Percentiles rank a stretch among this genome's conserved stretches.
Evolutionary conservation across 2,797 vertebrate species (phyloP).

Genomic region (Diplodus sargus): DNA sequence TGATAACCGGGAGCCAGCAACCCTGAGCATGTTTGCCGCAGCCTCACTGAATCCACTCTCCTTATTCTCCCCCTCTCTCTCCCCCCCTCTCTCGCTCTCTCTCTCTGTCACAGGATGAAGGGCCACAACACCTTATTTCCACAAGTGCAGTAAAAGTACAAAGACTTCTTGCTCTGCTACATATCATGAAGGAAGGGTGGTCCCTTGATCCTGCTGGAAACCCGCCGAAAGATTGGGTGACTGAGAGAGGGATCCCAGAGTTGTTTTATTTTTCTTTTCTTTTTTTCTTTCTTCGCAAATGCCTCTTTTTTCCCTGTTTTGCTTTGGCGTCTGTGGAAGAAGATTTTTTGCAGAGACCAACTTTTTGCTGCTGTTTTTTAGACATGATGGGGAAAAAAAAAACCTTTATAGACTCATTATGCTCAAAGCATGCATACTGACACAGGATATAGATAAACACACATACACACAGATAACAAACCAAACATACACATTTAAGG

Average conservation of each 20-base stretch:
- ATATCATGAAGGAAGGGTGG: constrained; percentile 88
- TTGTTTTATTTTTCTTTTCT: constrained; percentile 58
- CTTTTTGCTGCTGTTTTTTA: constrained; percentile 91
- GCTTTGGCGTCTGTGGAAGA: constrained; percentile 84
- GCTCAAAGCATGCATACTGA: constrained; percentile 89
- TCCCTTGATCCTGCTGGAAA: constrained; percentile 86
- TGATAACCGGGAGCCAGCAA: constrained; percentile 81
- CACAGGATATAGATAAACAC: constrained; percentile 79
- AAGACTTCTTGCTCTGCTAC: constrained; percentile 94
- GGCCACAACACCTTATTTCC: constrained; percentile 90
- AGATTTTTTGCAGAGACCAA: constrained; percentile 88
- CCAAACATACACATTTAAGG: constrained; percentile 74
- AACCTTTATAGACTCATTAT: constrained; percentile 88
- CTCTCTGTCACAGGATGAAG: constrained; percentile 87
- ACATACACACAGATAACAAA: constrained; percentile 67
- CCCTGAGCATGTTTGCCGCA: constrained; percentile 78
- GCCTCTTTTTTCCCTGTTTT: constrained; percentile 83
- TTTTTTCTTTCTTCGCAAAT: constrained; percentile 79
- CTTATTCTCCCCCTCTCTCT: constrained; percentile 62
- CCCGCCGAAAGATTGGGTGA: constrained; percentile 82
- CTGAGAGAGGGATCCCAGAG: constrained; percentile 81
- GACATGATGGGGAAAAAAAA: constrained; percentile 78
- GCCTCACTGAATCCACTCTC: constrained; percentile 78
- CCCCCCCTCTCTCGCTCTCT: constrained; percentile 52
- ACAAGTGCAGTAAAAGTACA: constrained; percentile 95